Conservation (phyloP, 2,888 invertebrate species). For the Gasteruption jaculator region DNA sequence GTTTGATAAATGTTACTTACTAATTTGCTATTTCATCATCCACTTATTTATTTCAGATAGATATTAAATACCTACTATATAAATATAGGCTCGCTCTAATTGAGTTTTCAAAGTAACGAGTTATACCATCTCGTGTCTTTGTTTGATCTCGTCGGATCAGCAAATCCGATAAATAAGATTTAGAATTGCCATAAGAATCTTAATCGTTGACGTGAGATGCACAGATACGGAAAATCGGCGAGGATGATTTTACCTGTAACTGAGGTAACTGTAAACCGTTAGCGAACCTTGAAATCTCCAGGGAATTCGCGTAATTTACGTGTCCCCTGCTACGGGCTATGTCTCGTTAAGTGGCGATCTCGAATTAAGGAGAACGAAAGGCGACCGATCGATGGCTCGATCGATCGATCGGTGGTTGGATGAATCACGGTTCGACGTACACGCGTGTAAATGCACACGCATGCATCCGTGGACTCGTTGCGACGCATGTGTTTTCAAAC, state of each 20-base stretch:
- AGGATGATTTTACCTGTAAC: neutral
- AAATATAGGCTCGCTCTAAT: too few species aligned
- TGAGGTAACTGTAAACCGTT: conserved; percentile 44
- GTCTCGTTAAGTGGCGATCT: conserved; percentile 47
- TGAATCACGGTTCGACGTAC: conserved; percentile 28
- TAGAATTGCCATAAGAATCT: too few species aligned
- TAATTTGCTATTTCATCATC: too few species aligned
- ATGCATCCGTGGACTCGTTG: conserved; percentile 19
- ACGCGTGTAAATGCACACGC: conserved; percentile 22
- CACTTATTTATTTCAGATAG: too few species aligned
- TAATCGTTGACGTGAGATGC: too few species aligned
- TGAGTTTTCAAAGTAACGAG: too few species aligned
- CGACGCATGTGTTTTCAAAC: conserved; percentile 17
- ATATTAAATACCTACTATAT: too few species aligned
- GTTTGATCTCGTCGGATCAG: too few species aligned
- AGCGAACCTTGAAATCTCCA: conserved; percentile 37
- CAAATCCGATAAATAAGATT: too few species aligned
- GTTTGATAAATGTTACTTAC: too few species aligned
- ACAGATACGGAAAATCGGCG: neutral
- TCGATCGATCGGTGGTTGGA: conserved; percentile 15
- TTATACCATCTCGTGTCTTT: too few species aligned
- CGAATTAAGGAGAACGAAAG: conserved; percentile 39
- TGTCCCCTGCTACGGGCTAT: conserved; percentile 43
- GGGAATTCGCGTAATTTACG: conserved; percentile 44
- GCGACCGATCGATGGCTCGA: conserved; percentile 19